A percentile compares a stretch with the other conserved stretches of the same genome.
phyloP scores from a whole-genome alignment of 2,888 invertebrate genomes.

The Dinocampus coccinellae region DNA sequence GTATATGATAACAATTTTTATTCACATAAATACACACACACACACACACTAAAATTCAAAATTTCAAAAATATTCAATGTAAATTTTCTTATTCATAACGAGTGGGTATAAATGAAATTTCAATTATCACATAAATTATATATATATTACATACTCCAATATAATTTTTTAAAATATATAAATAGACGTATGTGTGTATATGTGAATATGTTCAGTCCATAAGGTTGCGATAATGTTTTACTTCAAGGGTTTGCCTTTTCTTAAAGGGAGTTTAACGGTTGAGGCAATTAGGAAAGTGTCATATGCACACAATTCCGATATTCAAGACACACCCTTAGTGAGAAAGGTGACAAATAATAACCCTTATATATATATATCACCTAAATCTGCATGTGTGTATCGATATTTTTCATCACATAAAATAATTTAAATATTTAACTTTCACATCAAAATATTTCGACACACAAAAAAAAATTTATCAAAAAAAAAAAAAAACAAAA shows the following conservation, averaged over 20 bases:
- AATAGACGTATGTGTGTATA: too few species aligned
- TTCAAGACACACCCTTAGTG: conserved; percentile 6
- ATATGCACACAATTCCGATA: conserved; percentile 61
- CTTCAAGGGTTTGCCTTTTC: conserved; percentile 60
- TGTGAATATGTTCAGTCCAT: too few species aligned
- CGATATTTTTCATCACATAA: too few species aligned
- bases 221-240: neutral
- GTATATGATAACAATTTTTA: conserved; percentile 48
- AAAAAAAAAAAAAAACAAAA: neutral
- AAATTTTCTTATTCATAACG: too few species aligned
- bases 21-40: neutral
- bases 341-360: neutral
- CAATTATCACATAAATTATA: too few species aligned
- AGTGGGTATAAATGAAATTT: too few species aligned
- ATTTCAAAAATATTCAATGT: neutral
- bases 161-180: too few species aligned
- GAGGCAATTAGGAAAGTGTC: conserved; percentile 69
- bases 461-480: too few species aligned
- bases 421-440: too few species aligned
- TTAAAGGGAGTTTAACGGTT: conserved; percentile 58
- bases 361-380: neutral
- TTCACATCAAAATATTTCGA: too few species aligned
- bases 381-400: too few species aligned
- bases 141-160: too few species aligned
- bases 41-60: neutral